phyloP scores from a whole-genome alignment of 2,797 vertebrate genomes.

The Naso thynnoides region DNA sequence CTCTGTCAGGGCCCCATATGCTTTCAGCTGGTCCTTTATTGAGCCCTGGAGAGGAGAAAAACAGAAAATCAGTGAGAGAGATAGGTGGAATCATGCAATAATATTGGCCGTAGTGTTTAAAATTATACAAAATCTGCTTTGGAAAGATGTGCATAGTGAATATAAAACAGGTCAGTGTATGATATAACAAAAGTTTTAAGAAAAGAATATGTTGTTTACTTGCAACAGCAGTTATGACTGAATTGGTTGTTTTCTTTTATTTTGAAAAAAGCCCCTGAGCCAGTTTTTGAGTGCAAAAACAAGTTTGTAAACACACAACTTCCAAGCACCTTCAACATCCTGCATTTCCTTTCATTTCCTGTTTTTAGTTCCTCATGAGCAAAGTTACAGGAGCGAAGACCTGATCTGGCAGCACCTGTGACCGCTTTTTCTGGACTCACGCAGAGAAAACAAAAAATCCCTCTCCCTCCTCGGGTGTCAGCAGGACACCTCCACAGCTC shows the following conservation, averaged over 20 bases:
- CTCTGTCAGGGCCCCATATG: constrained; percentile 93
- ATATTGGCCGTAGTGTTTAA: constrained; percentile 9
- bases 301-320: constrained; percentile 40
- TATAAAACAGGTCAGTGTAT: background rate
- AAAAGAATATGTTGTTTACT: background rate
- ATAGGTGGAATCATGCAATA: background rate
- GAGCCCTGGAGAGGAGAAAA: constrained; percentile 77
- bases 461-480: constrained; percentile 45
- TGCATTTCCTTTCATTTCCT: constrained; percentile 75
- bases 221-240: constrained; percentile 25
- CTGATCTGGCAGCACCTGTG: constrained; percentile 64
- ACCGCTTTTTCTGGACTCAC: constrained; percentile 39
- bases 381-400: constrained; percentile 57
- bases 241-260: constrained; percentile 36
- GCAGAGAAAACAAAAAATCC: constrained; percentile 25
- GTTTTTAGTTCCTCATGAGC: constrained; percentile 67
- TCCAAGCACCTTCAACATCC: constrained; percentile 45
- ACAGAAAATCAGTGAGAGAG: constrained; percentile 1
- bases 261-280: constrained; percentile 18
- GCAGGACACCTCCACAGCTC: constrained; percentile 46
- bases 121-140: background rate
- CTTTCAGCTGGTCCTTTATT: constrained; percentile 90
- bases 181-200: background rate
- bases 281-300: constrained; percentile 50
- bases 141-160: background rate